Conservation (phyloP, 2,888 invertebrate species). For the Drosophila seclusa region DNA sequence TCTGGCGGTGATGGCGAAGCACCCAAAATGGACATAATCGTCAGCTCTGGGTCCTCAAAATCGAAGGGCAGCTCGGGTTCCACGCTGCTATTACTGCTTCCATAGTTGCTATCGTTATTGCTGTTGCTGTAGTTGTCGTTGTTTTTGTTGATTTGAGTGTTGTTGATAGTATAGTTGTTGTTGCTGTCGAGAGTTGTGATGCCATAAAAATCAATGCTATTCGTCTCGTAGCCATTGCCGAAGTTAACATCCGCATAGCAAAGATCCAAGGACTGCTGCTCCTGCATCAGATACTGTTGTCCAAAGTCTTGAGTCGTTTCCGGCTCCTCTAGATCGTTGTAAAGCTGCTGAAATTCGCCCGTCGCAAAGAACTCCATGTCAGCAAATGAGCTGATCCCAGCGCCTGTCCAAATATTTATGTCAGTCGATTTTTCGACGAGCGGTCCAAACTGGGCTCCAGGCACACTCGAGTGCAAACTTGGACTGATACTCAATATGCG, state of each 20-base stretch:
- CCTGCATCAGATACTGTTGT: slow-evolving; percentile 13
- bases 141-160: slow-evolving; percentile 4
- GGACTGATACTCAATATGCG: slow-evolving; percentile 40
- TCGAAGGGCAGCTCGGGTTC: slow-evolving; percentile 36
- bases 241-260: slow-evolving; percentile 59
- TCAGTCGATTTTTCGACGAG: slow-evolving; percentile 2
- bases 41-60: slow-evolving; percentile 35
- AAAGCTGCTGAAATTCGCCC: slow-evolving; percentile 84
- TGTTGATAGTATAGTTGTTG: slow-evolving; percentile 40
- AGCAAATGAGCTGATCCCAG: slow-evolving; percentile 48
- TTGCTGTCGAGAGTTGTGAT: slow-evolving; percentile 65
- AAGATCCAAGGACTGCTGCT: slow-evolving; percentile 31
- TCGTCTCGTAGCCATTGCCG: slow-evolving; percentile 39
- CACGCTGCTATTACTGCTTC: slow-evolving; percentile 14
- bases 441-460: slow-evolving; percentile 18
- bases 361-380: slow-evolving; percentile 84
- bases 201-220: slow-evolving; percentile 64
- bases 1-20: slow-evolving; percentile 60
- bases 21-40: slow-evolving; percentile 7
- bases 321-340: slow-evolving; percentile 81
- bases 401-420: slow-evolving; percentile 75
- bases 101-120: slow-evolving; percentile 13
- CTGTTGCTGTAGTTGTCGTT: slow-evolving; percentile 10
- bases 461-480: slow-evolving; percentile 35
- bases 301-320: slow-evolving; percentile 11